Conservation (phyloP, 35 echinoderm and acorn worm species). For the Acanthaster planci region DNA sequence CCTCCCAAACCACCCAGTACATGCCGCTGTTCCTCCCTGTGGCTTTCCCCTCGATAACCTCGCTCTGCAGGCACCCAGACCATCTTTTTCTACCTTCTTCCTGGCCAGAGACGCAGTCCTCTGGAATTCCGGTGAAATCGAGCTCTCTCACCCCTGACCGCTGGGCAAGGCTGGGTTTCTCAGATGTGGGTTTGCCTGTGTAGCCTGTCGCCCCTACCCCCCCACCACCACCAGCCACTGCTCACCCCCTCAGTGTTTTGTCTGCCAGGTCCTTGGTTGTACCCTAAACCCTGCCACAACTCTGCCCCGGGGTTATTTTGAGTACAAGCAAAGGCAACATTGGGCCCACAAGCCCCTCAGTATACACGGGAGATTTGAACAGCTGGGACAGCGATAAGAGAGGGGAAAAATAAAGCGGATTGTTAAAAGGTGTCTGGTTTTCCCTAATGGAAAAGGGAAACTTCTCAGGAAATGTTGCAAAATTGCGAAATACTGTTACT, state of each 20-base stretch:
- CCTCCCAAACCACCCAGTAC: neutral
- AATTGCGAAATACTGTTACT: too few species aligned
- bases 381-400: constrained; percentile 1
- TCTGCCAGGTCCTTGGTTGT: neutral
- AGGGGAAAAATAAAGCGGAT: neutral
- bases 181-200: too few species aligned
- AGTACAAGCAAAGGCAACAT: constrained; percentile 32
- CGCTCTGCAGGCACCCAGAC: neutral
- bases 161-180: neutral
- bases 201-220: too few species aligned
- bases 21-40: neutral
- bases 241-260: too few species aligned
- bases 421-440: neutral
- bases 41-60: neutral
- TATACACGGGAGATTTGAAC: constrained; percentile 13
- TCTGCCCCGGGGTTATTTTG: constrained; percentile 15
- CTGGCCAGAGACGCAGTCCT: neutral
- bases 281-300: neutral
- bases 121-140: neutral
- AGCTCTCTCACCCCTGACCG: neutral
- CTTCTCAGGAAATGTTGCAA: neutral
- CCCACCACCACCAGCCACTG: too few species aligned
- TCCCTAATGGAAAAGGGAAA: neutral
- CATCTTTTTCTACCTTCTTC: too few species aligned
- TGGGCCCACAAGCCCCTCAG: neutral